These are phyloP conservation scores for Protobothrops mucrosquamatus DNA, from an alignment of 2,113 vertebrate species.

Conservation along the genomic window DNA sequence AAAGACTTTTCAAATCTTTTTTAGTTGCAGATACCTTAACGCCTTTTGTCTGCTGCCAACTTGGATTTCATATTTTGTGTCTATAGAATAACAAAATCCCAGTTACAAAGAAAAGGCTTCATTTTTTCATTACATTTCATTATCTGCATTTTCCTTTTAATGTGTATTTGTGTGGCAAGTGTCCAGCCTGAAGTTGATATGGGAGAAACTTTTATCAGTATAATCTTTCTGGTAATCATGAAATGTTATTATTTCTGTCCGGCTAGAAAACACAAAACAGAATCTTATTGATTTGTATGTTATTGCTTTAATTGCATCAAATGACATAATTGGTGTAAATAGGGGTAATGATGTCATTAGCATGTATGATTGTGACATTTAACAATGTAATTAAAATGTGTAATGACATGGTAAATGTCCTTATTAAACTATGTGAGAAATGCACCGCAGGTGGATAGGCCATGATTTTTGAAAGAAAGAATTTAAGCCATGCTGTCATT, in stretches of 20 bases:
- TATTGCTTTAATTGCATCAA: slow-evolving; percentile 70
- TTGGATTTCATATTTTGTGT: neutral
- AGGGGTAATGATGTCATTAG: slow-evolving; percentile 73
- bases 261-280: slow-evolving; percentile 61
- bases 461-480: slow-evolving; percentile 38
- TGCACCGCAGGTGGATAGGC: slow-evolving; percentile 66
- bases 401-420: slow-evolving; percentile 68
- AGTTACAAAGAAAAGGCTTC: neutral
- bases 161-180: neutral
- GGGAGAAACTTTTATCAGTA: neutral
- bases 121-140: neutral
- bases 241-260: slow-evolving; percentile 55
- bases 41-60: neutral
- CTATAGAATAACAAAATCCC: neutral
- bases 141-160: neutral
- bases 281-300: slow-evolving; percentile 71
- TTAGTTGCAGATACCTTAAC: neutral
- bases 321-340: slow-evolving; percentile 72
- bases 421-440: slow-evolving; percentile 58
- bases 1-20: neutral
- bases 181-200: neutral
- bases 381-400: slow-evolving; percentile 70
- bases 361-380: slow-evolving; percentile 72
- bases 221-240: slow-evolving; percentile 30
- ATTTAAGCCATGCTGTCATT: slow-evolving; percentile 58